Conservation (phyloP, 1,140 invertebrate genomes). For the Meteorus sp. region DNA sequence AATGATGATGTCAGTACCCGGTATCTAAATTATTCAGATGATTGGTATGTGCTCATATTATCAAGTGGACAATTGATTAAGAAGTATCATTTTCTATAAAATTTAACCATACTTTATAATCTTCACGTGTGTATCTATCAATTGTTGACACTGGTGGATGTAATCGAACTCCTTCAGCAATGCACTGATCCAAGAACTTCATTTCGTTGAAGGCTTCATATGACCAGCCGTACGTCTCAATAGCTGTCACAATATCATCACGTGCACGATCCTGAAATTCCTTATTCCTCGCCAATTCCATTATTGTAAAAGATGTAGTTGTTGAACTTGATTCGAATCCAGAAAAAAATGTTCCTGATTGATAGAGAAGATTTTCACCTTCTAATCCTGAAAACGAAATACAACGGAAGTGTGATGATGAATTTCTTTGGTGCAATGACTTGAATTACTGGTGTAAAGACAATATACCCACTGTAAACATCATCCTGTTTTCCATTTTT, state of each 20-base stretch:
- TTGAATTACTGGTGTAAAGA: not conserved
- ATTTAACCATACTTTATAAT: constrained; percentile 42
- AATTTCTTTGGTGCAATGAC: no score
- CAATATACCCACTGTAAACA: constrained; percentile 30
- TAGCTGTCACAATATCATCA: constrained; percentile 62
- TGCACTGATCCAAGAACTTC: constrained; percentile 47
- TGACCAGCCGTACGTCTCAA: constrained; percentile 43
- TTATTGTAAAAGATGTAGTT: constrained; percentile 51
- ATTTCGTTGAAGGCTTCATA: constrained; percentile 48
- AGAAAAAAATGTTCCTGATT: constrained; percentile 56
- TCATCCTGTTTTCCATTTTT: constrained; percentile 33
- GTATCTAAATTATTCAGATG: constrained; percentile 34
- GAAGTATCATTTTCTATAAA: not conserved
- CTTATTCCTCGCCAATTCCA: constrained; percentile 51
- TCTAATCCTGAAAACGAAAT: constrained; percentile 38
- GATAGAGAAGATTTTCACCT: constrained; percentile 37
- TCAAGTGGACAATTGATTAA: not conserved
- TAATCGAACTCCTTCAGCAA: constrained; percentile 56
- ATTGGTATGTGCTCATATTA: constrained; percentile 5
- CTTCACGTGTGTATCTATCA: constrained; percentile 56
- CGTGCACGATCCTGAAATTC: constrained; percentile 54
- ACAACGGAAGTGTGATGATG: no score
- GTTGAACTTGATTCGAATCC: constrained; percentile 64
- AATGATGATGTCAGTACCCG: constrained; percentile 44
- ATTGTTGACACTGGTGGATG: constrained; percentile 66